phyloP scores from a whole-genome alignment of 1,140 invertebrate species.

The Caenorhabditis elegans region DNA sequence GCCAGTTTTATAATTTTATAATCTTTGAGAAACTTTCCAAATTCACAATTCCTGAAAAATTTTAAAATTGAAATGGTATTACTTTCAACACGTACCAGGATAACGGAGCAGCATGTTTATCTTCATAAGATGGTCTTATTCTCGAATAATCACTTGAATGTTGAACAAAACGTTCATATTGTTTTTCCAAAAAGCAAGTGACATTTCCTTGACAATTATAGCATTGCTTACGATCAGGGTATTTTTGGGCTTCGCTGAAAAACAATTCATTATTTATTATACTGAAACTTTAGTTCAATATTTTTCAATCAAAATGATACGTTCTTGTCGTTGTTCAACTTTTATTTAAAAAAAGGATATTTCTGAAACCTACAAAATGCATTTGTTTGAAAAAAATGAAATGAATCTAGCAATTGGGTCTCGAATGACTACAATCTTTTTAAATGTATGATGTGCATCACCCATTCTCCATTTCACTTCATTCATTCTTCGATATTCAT shows the following conservation, averaged over 20 bases:
- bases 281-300: no score
- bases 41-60: constrained; percentile 7
- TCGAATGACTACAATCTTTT: neutral
- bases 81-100: neutral
- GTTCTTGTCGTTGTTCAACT: no score
- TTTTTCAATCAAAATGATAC: no score
- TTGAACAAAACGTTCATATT: neutral
- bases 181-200: neutral
- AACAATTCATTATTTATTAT: neutral
- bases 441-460: neutral
- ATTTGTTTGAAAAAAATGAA: constrained; percentile 8
- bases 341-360: no score
- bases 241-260: constrained; percentile 9
- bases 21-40: neutral
- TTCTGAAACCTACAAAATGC: constrained; percentile 11
- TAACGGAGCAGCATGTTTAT: constrained; percentile 8
- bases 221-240: neutral
- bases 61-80: neutral
- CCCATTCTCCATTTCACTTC: constrained; percentile 20
- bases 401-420: neutral
- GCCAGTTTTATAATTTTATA: neutral
- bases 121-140: neutral
- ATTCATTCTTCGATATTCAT: neutral
- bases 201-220: constrained; percentile 9
- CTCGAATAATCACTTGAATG: neutral